phyloP scores from a whole-genome alignment of 2,888 invertebrate genomes.

The Cryptocephalus primarius region DNA sequence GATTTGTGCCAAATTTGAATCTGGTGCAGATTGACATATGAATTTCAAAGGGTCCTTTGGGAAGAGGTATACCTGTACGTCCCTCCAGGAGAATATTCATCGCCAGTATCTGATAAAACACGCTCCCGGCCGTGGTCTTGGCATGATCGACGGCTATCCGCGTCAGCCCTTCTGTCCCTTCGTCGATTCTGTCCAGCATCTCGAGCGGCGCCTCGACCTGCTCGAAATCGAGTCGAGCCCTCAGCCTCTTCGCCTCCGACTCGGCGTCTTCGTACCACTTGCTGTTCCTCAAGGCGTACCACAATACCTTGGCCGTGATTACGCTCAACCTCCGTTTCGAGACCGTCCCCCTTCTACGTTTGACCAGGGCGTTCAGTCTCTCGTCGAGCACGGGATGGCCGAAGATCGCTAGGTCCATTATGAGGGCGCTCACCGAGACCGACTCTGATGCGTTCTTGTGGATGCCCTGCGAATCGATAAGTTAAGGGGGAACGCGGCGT shows the following conservation, averaged over 20 bases:
- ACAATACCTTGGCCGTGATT: constrained; percentile 19
- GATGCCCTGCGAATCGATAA: constrained; percentile 34
- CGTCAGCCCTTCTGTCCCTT: constrained; percentile 18
- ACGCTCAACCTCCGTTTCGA: constrained; percentile 9
- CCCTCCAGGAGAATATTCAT: constrained; percentile 45
- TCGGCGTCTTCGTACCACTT: constrained; percentile 5
- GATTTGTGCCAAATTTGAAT: too few relatives aligned
- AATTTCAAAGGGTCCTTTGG: too few relatives aligned
- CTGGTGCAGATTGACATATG: too few relatives aligned
- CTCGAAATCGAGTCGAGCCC: neutral
- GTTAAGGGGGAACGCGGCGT: neutral
- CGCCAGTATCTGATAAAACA: constrained; percentile 44
- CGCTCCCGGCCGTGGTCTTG: constrained; percentile 39
- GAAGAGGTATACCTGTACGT: constrained; percentile 33
- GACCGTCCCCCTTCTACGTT: constrained; percentile 36
- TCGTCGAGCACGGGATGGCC: constrained; percentile 50
- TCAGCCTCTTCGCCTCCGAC: constrained; percentile 22
- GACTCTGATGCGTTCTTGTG: constrained; percentile 36
- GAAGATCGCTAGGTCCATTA: constrained; percentile 50
- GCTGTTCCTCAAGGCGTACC: constrained; percentile 5
- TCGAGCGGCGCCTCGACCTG: constrained; percentile 19
- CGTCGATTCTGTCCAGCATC: constrained; percentile 32
- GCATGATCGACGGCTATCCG: constrained; percentile 36
- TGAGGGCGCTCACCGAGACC: constrained; percentile 39
- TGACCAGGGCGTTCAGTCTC: constrained; percentile 39